Conservation (phyloP, 2,113 vertebrate species). For the Zingel zingel region DNA sequence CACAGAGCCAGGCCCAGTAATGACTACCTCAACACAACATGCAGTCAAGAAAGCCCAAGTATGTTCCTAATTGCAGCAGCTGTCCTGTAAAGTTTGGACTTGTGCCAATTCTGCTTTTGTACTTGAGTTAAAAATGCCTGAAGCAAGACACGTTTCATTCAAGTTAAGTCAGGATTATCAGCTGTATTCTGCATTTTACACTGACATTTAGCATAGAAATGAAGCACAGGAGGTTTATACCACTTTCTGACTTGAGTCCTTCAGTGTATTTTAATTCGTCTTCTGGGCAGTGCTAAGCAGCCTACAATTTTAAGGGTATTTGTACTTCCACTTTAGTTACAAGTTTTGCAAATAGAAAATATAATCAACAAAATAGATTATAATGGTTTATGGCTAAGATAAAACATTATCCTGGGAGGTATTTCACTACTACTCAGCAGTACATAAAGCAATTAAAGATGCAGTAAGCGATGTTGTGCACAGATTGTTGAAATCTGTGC, state of each 20-base stretch:
- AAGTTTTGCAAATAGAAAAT: too few relatives aligned
- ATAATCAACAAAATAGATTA: too few relatives aligned
- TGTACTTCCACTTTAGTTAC: too few relatives aligned
- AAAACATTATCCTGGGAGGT: too few relatives aligned
- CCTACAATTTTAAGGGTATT: too few relatives aligned
- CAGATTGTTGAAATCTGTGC: too few relatives aligned
- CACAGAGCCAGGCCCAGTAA: constrained; percentile 43
- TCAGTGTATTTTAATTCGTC: neutral
- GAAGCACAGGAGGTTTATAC: neutral
- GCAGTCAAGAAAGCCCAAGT: constrained; percentile 49
- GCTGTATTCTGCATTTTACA: neutral
- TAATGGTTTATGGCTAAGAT: too few relatives aligned
- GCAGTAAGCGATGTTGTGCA: too few relatives aligned
- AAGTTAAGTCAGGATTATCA: constrained; percentile 1
- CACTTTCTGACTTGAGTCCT: neutral
- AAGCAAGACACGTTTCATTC: neutral
- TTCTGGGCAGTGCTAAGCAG: neutral
- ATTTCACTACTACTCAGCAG: too few relatives aligned
- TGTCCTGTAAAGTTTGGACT: constrained; percentile 48
- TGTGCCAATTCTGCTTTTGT: constrained; percentile 11
- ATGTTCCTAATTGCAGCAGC: constrained; percentile 67
- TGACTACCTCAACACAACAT: constrained; percentile 61
- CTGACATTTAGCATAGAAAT: neutral
- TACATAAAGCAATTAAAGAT: too few relatives aligned
- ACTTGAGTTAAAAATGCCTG: neutral